A percentile compares a stretch with the other conserved stretches of the same genome.
phyloP scores from a whole-genome alignment of 1,140 invertebrate genomes.

The Dryas iulia region DNA sequence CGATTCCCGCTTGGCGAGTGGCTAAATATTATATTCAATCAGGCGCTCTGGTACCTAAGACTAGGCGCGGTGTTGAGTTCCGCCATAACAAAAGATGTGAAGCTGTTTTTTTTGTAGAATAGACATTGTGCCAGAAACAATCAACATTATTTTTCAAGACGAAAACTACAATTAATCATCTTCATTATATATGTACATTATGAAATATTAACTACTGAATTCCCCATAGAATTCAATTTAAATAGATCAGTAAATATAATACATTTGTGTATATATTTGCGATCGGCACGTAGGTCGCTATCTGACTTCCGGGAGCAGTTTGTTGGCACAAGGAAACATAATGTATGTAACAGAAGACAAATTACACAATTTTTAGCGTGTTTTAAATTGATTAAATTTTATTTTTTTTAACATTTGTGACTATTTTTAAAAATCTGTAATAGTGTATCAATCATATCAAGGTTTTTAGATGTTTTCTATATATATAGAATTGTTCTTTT shows the following conservation, averaged over 20 bases:
- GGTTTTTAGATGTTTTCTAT: too few species aligned
- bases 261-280: slow-evolving; percentile 18
- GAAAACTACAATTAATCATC: too few species aligned
- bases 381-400: neutral
- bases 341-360: slow-evolving; percentile 49
- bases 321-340: slow-evolving; percentile 46
- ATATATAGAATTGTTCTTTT: too few species aligned
- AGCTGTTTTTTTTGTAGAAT: too few species aligned
- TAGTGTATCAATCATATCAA: too few species aligned
- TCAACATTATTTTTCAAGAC: too few species aligned
- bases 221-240: neutral
- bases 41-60: too few species aligned
- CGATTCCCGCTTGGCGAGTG: too few species aligned
- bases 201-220: neutral
- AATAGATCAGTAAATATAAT: slow-evolving; percentile 8
- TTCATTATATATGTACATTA: neutral
- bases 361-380: slow-evolving; percentile 55
- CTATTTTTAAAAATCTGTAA: neutral
- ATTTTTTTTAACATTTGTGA: neutral
- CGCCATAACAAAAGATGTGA: too few species aligned
- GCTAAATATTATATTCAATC: too few species aligned
- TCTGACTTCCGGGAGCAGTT: slow-evolving; percentile 47
- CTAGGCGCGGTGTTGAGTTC: too few species aligned
- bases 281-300: slow-evolving; percentile 33
- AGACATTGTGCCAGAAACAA: too few species aligned